phyloP scores from a whole-genome alignment of 2,113 vertebrate genomes.

The Pituophis catenifer region DNA sequence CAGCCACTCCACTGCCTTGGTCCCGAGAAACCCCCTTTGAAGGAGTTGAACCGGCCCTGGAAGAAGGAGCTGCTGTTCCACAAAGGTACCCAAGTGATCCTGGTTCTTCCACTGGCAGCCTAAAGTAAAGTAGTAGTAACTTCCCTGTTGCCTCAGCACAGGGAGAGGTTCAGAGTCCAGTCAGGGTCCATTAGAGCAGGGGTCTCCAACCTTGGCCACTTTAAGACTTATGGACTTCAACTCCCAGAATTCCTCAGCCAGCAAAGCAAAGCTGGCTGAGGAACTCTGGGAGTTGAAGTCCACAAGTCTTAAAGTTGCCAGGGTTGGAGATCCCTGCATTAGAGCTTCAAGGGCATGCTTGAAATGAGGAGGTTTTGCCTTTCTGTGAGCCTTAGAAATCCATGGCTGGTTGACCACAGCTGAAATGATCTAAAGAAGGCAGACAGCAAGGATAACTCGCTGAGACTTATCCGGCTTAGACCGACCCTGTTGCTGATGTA shows the following conservation, averaged over 20 bases:
- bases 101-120: background rate
- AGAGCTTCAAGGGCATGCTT: background rate
- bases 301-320: no score
- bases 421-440: background rate
- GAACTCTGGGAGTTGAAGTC: no score
- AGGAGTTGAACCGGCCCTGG: slow-evolving; percentile 80
- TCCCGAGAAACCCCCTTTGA: slow-evolving; percentile 70
- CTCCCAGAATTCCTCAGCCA: no score
- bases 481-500: background rate
- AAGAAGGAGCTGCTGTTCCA: slow-evolving; percentile 78
- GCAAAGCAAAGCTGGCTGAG: no score
- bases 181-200: background rate
- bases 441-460: background rate
- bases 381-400: background rate
- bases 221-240: no score
- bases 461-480: background rate
- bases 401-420: background rate
- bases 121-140: no score
- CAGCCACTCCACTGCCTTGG: slow-evolving; percentile 81
- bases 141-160: background rate
- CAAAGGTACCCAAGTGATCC: slow-evolving; percentile 70
- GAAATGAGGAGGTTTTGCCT: background rate
- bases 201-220: no score
- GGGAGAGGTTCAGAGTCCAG: background rate
- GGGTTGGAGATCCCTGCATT: background rate